Percentiles rank a stretch among this genome's conserved stretches.
These are phyloP conservation scores for Callimorpha dominula DNA, from an alignment of 2,888 invertebrate genomes.

Conservation along the genomic window DNA sequence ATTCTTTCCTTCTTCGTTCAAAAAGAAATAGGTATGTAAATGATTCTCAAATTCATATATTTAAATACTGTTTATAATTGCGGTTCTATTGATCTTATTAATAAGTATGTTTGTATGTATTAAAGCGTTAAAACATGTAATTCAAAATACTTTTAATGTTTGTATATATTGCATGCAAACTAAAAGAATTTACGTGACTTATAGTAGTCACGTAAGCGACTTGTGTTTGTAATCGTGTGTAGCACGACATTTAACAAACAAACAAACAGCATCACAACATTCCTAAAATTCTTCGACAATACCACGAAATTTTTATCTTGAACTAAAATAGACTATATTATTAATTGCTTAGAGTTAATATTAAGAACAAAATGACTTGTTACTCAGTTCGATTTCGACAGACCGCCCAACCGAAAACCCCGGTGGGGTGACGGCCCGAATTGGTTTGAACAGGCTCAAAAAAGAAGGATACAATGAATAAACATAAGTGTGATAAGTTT, in stretches of 20 bases:
- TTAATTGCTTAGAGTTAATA: neutral
- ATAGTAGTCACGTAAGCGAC: too few species aligned
- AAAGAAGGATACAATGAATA: too few species aligned
- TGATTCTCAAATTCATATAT: neutral
- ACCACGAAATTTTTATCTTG: neutral
- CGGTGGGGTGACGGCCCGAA: too few species aligned
- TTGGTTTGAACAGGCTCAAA: too few species aligned
- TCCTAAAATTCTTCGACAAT: neutral
- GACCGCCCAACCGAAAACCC: too few species aligned
- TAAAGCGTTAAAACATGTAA: neutral
- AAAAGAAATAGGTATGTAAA: neutral
- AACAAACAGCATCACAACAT: neutral
- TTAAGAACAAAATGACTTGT: neutral
- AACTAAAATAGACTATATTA: neutral
- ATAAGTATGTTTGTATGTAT: neutral
- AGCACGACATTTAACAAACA: slow-evolving; percentile 8
- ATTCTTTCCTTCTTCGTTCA: neutral
- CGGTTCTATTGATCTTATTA: neutral
- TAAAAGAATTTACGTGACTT: slow-evolving; percentile 5
- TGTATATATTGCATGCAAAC: neutral
- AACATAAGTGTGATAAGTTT: too few species aligned
- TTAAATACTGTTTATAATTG: neutral
- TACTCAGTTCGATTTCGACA: too few species aligned
- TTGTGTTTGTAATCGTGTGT: slow-evolving; percentile 2
- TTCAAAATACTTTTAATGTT: neutral